Percentiles rank a stretch among this genome's conserved stretches.
phyloP scores from a whole-genome alignment of 2,888 invertebrate species.

The Glaucopsyche alexis region DNA sequence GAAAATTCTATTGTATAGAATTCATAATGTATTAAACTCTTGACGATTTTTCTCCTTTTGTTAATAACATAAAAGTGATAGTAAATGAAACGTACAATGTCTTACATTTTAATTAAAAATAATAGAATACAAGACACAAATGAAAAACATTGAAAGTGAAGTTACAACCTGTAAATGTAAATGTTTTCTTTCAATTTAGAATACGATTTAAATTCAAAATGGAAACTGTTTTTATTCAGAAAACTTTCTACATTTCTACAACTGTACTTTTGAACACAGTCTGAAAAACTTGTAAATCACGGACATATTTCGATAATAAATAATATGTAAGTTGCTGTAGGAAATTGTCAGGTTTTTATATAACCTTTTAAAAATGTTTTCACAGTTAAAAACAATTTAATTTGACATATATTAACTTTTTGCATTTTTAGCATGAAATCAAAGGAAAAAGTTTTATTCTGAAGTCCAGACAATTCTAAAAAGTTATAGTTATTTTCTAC shows the following conservation, averaged over 20 bases:
- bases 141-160: background rate
- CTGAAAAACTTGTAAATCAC: background rate
- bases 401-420: background rate
- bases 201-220: background rate
- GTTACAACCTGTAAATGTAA: background rate
- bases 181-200: background rate
- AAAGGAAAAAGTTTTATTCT: background rate
- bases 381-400: background rate
- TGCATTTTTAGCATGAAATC: background rate
- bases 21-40: no score
- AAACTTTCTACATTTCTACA: background rate
- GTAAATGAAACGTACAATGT: no score
- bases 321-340: no score
- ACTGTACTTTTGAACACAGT: background rate
- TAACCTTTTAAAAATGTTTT: background rate
- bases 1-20: no score
- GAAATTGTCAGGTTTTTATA: no score
- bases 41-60: no score
- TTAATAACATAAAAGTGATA: no score
- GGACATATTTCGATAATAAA: background rate
- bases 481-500: background rate
- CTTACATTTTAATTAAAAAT: background rate
- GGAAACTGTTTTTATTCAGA: background rate
- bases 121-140: background rate
- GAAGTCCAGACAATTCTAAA: background rate